Evolutionary conservation across 2,888 invertebrate genomes (phyloP).

Genomic region (Ptychoptera contaminata): DNA sequence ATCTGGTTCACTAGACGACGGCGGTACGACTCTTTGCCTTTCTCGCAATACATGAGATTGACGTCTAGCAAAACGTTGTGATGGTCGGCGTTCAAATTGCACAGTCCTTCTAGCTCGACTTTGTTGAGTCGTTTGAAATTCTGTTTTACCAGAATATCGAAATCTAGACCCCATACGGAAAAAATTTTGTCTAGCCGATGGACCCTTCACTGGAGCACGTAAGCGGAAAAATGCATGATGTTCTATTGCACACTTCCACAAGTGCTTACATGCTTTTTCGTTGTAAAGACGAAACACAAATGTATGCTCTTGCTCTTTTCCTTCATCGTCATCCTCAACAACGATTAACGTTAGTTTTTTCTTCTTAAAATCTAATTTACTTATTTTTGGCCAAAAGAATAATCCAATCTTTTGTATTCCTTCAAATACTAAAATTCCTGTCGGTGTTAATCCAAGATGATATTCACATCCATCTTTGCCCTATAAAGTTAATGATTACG

Average conservation of each 20-base stretch:
- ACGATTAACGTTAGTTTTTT: slow-evolving; percentile 94
- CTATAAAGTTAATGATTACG: slow-evolving; percentile 23
- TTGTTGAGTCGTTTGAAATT: slow-evolving; percentile 90
- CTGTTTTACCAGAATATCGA: slow-evolving; percentile 81
- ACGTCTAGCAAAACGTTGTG: slow-evolving; percentile 87
- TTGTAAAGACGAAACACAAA: slow-evolving; percentile 94
- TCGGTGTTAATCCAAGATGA: slow-evolving; percentile 90
- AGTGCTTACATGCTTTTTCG: slow-evolving; percentile 96
- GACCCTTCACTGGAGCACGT: slow-evolving; percentile 74
- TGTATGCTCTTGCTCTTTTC: slow-evolving; percentile 93
- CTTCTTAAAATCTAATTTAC: slow-evolving; percentile 93
- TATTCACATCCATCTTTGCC: slow-evolving; percentile 96
- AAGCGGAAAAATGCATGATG: slow-evolving; percentile 98
- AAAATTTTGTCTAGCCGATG: slow-evolving; percentile 84
- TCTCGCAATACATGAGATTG: slow-evolving; percentile 79
- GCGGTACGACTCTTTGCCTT: slow-evolving; percentile 35
- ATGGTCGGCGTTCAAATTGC: slow-evolving; percentile 90
- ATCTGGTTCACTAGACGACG: slow-evolving; percentile 8
- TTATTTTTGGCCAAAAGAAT: slow-evolving; percentile 99
- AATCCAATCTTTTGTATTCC: slow-evolving; percentile 92
- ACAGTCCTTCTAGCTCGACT: slow-evolving; percentile 83
- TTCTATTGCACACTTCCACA: slow-evolving; percentile 99
- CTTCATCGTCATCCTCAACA: slow-evolving; percentile 96
- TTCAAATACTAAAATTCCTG: slow-evolving; percentile 96
- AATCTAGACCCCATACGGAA: slow-evolving; percentile 98